phyloP scores from a whole-genome alignment of 1,140 invertebrate species.

The Melipona quadrifasciata region DNA sequence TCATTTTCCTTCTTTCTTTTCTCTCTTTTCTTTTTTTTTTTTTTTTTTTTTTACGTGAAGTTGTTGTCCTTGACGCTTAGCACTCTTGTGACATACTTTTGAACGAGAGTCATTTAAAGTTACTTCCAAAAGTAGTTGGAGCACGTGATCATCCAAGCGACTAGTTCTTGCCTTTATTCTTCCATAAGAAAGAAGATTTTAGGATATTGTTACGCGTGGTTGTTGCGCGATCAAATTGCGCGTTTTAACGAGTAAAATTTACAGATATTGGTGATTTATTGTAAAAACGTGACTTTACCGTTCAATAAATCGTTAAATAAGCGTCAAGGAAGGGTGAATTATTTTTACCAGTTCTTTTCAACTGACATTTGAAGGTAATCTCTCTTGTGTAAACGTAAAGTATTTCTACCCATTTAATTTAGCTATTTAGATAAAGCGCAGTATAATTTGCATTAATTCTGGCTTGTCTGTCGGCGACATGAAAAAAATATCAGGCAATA shows the following conservation, averaged over 20 bases:
- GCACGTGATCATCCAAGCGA: not conserved
- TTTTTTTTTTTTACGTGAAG: not conserved
- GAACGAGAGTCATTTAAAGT: constrained; percentile 6
- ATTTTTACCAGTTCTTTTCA: not conserved
- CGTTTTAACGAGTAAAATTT: not conserved
- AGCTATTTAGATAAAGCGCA: not conserved
- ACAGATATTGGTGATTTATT: not conserved
- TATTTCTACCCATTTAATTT: not conserved
- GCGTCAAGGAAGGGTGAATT: too few relatives aligned
- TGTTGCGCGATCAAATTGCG: constrained; percentile 46
- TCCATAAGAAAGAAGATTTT: constrained; percentile 60
- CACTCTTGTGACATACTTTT: not conserved
- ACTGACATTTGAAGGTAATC: not conserved
- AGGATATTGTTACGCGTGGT: constrained; percentile 54
- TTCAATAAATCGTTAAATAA: not conserved
- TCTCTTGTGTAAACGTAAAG: not conserved
- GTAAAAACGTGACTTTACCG: not conserved
- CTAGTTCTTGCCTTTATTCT: constrained; percentile 57
- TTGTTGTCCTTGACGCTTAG: constrained; percentile 8
- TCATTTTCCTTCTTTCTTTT: not conserved
- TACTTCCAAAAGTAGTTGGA: constrained; percentile 23
- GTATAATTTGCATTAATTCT: not conserved
- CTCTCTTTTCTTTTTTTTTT: not conserved
- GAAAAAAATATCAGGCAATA: not conserved
- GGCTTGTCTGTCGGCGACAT: not conserved